These are phyloP conservation scores for Macaca mulatta DNA, from an alignment of 2,113 vertebrate genomes.

Conservation along the genomic window DNA sequence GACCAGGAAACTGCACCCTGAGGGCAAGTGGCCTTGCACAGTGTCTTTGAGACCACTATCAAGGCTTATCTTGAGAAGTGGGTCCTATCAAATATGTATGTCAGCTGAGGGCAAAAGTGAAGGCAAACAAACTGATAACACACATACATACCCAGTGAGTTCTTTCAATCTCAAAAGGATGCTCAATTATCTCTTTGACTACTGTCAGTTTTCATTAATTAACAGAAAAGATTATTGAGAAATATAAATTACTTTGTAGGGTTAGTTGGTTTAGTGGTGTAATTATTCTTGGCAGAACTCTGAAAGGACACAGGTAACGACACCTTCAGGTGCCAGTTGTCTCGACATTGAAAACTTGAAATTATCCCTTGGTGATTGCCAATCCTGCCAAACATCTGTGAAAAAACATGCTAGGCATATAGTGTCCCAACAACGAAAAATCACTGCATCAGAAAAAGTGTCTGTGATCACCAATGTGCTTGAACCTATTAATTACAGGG, in stretches of 20 bases:
- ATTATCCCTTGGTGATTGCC: background rate
- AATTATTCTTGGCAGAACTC: background rate
- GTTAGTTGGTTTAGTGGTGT: background rate
- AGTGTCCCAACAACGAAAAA: background rate
- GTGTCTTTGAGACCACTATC: background rate
- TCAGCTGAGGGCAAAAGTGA: background rate
- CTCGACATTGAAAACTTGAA: background rate
- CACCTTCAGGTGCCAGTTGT: background rate
- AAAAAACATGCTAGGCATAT: too few species aligned
- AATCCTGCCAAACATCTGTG: background rate
- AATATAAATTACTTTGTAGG: background rate
- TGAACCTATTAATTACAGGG: background rate
- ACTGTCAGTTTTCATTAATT: conserved; percentile 8
- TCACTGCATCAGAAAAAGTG: background rate
- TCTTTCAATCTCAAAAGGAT: background rate
- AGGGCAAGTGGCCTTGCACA: background rate
- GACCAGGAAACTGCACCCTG: background rate
- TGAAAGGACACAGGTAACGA: background rate
- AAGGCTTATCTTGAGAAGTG: background rate
- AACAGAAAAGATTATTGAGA: background rate
- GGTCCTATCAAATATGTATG: background rate
- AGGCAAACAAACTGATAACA: background rate
- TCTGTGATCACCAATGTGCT: background rate
- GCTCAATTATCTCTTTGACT: background rate
- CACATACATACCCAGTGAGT: background rate